Conservation (phyloP, 1,140 invertebrate species). For the Proales similis region DNA sequence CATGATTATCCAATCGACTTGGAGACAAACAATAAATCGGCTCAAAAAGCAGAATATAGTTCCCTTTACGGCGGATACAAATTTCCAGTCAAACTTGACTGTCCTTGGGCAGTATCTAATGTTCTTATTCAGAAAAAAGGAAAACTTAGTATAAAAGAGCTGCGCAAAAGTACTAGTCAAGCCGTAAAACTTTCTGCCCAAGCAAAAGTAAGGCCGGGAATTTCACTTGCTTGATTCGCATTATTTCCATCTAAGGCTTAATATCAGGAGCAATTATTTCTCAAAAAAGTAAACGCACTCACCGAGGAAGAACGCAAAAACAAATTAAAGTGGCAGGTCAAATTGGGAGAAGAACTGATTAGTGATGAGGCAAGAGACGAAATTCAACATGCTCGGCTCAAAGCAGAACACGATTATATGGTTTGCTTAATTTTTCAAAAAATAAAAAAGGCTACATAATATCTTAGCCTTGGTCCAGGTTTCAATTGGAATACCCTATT, state of each 20-base stretch:
- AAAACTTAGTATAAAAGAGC: constrained; percentile 21
- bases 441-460: background rate
- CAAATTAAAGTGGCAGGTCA: constrained; percentile 52
- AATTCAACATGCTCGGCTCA: constrained; percentile 43
- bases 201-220: constrained; percentile 1
- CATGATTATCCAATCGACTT: no score
- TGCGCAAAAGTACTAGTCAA: constrained; percentile 4
- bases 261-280: constrained; percentile 20
- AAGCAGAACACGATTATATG: constrained; percentile 45
- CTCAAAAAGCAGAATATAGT: no score
- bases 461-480: constrained; percentile 2
- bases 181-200: constrained; percentile 23
- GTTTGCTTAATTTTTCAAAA: constrained; percentile 40
- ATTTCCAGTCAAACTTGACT: constrained; percentile 19
- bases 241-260: background rate
- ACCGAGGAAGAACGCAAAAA: constrained; percentile 51
- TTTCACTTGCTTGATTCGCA: background rate
- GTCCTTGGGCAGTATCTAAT: constrained; percentile 32
- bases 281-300: constrained; percentile 22
- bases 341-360: constrained; percentile 49
- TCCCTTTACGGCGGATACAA: constrained; percentile 19
- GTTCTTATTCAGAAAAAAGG: constrained; percentile 36
- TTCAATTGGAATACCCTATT: constrained; percentile 12
- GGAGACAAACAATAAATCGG: no score
- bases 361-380: constrained; percentile 41